A percentile compares a stretch with the other conserved stretches of the same genome.
These are phyloP conservation scores for Rhinolophus ferrumequinum DNA, from an alignment of 2,113 vertebrate genomes.

Conservation along the genomic window DNA sequence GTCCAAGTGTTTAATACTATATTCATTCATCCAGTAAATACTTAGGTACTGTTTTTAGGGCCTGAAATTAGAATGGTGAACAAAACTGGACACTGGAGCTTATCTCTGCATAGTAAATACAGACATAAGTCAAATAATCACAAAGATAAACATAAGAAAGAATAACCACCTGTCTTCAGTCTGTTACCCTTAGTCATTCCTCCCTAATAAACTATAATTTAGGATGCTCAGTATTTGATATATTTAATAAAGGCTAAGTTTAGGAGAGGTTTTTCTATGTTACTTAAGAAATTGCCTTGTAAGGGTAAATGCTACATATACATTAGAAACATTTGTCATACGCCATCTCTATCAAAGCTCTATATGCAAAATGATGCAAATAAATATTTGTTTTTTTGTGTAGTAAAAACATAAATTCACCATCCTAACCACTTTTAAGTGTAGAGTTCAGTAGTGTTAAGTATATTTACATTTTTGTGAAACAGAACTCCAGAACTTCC, in stretches of 20 bases:
- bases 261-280: not conserved
- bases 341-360: not conserved
- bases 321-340: not conserved
- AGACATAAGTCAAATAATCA: not conserved
- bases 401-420: not conserved
- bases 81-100: not conserved
- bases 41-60: not conserved
- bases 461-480: not conserved
- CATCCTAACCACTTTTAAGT: not conserved
- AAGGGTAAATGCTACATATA: not conserved
- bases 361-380: not conserved
- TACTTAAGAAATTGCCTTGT: conserved; percentile 31
- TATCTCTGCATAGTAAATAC: not conserved
- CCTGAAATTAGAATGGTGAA: not conserved
- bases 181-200: not conserved
- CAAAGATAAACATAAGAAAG: not conserved
- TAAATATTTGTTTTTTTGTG: not conserved
- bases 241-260: conserved; percentile 54
- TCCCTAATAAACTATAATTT: conserved; percentile 47
- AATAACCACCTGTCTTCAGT: not conserved
- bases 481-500: not conserved
- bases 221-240: conserved; percentile 7
- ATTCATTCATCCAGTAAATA: not conserved
- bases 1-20: not conserved
- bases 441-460: not conserved